Conservation (phyloP, 2,888 invertebrate genomes). For the Helobdella robusta region DNA sequence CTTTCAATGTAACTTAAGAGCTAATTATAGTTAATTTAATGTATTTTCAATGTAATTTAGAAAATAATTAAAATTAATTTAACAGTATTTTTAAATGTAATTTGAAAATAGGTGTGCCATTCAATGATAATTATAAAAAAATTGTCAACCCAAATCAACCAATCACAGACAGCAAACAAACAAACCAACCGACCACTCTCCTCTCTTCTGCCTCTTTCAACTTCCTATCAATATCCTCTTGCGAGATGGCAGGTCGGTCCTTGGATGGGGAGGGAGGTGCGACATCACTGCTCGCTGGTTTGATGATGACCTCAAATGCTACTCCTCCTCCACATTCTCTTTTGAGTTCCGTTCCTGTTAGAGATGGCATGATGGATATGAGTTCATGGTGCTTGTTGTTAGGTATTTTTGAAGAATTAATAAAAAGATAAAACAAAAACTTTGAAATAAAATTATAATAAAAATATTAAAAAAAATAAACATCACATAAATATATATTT, state of each 20-base stretch:
- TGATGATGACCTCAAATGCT: constrained; percentile 47
- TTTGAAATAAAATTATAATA: too few relatives aligned
- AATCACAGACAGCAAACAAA: not conserved
- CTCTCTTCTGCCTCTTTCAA: constrained; percentile 85
- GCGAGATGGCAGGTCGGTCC: constrained; percentile 37
- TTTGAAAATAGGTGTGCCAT: not conserved
- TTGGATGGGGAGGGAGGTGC: constrained; percentile 42
- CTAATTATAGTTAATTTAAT: not conserved
- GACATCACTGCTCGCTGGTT: constrained; percentile 42
- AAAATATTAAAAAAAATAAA: too few relatives aligned
- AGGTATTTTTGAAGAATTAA: too few relatives aligned
- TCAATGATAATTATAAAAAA: not conserved
- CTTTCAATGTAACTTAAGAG: not conserved
- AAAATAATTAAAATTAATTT: not conserved
- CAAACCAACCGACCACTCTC: constrained; percentile 58
- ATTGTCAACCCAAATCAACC: not conserved
- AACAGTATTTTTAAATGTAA: not conserved
- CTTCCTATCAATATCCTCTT: constrained; percentile 80
- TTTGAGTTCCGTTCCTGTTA: too few relatives aligned
- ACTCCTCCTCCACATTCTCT: constrained; percentile 32
- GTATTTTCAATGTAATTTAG: not conserved
- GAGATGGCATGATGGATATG: too few relatives aligned
- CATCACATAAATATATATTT: too few relatives aligned
- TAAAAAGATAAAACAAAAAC: too few relatives aligned
- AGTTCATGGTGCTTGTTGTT: too few relatives aligned